Base-by-base conservation (phyloP, 1,140 invertebrate species). In the Vollenhovia emeryi region DNA sequence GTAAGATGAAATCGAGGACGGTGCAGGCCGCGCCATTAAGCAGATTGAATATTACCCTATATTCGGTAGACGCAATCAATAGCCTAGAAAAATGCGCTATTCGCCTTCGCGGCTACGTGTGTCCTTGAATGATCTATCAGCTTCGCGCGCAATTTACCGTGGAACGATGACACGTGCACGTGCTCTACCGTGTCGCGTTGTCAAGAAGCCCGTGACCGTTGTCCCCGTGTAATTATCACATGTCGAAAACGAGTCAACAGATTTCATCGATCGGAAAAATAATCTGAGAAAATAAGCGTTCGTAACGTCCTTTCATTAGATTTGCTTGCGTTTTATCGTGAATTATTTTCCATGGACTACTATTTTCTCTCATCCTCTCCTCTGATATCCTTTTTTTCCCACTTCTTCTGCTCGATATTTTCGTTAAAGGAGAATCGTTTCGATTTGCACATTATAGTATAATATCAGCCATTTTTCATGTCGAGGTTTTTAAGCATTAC, bases 11-110 rank as follows among this genome's bases (percentile, higher is more conserved):
- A 91, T 91, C 87, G 90, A 91, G 90, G 90, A 91, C 90, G 88
- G 68, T 83, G 73, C 82, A 73, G 85, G 83, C 55, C 86, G 73
- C 79, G 89, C 89, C 89, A 92, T 92, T 92, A 92, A 92, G 83
- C 86, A 91, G 91, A 92, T 92, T 92, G 91, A 92, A 92, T 92
- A 92, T 92, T 92, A 92, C 89, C 91, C 91, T 92, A 92, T 92
- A 91, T 92, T 91, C 87, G 89, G 85, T 90, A 83, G 84, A 89
- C 86, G 91, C 87, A 92, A 92, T 92, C 90, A 92, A 92, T 92
- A 92, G 75, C 59, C 73, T 86, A 88, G 88, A 90, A 90, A 90
- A 90, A 90, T 87, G 83, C 64, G 57, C 76, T 90, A 87, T 83
- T 90, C 86, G 86, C 62, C 87, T 89, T 87, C 59, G 62, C 64